Base-by-base conservation (phyloP, 2,113 vertebrate species). In the Dasypus novemcinctus region DNA sequence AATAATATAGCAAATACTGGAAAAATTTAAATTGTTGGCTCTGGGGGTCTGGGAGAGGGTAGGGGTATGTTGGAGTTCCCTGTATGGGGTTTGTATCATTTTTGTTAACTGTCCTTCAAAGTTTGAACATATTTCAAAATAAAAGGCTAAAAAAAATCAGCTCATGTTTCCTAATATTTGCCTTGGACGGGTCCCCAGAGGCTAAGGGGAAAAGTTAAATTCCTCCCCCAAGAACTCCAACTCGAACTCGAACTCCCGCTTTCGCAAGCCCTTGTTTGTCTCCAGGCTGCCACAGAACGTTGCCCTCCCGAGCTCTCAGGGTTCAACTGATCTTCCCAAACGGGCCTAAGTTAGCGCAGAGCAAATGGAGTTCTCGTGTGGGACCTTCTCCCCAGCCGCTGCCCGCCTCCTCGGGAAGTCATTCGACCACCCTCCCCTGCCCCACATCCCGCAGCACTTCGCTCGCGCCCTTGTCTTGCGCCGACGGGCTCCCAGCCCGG, bases 241-340 rank as follows among this genome's bases (percentile, higher is more conserved):
- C n/a, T n/a, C n/a, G n/a, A n/a, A n/a, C n/a, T n/a, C n/a, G 4
- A n/a, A 17, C 5, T 1, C 23, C 29, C 0, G 8, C 27, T 17
- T 69, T 36, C 18, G 13, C 33, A 68, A 13, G 14, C 31, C 31
- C 15, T 17, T 4, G 15, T 17, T n/a, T 36, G n/a, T n/a, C 66
- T 69, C 15, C 66, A 20, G 66, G 36, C 66, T 69, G 20, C 33
- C 66, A 17, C 17, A 20, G 33, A 5, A n/a, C n/a, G 7, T 15
- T 69, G 7, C 33, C 33, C 66, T 69, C 66, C 66, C 17, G 6
- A 17, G 17, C 66, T 17, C 66, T 29, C 18, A 36, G 33, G 33
- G n/a, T 69, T 69, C 33, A 20, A 33, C 12, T 15, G 17, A 18
- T 36, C 33, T 69, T 69, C n/a, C 66, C 66, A 69, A 68, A 20